Conservation (phyloP, 2,888 invertebrate species). For the Apoda limacodes region DNA sequence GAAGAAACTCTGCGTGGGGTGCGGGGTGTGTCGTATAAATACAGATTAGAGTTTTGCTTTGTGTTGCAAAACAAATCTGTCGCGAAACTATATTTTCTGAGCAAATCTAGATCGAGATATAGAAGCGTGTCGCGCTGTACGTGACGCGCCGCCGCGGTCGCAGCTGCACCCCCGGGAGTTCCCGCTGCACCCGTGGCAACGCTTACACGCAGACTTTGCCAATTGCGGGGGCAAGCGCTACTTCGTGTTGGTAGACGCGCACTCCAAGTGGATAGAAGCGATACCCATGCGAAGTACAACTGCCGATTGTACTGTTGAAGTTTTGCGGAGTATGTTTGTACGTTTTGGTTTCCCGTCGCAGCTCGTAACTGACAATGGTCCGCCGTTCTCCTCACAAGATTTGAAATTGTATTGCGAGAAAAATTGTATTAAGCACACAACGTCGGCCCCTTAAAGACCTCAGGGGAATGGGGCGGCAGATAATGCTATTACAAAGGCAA, state of each 20-base stretch:
- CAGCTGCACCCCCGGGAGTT: constrained; percentile 18
- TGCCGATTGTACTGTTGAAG: constrained; percentile 10
- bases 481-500: constrained; percentile 10
- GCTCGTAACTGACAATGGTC: constrained; percentile 21
- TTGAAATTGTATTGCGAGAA: constrained; percentile 14
- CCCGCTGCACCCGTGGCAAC: constrained; percentile 17
- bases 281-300: constrained; percentile 14
- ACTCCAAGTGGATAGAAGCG: constrained; percentile 22
- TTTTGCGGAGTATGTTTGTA: constrained; percentile 17
- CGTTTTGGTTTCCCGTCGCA: constrained; percentile 21
- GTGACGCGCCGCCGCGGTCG: constrained; percentile 19
- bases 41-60: too few relatives aligned
- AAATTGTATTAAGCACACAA: constrained; percentile 18
- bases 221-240: constrained; percentile 16
- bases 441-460: too few relatives aligned
- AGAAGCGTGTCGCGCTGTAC: constrained; percentile 18
- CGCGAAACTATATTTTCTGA: constrained; percentile 20
- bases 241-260: constrained; percentile 19
- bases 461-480: constrained; percentile 16
- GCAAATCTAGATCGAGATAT: constrained; percentile 18
- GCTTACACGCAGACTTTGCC: constrained; percentile 18
- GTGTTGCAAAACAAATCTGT: too few relatives aligned
- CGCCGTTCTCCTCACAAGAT: constrained; percentile 20
- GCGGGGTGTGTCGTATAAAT: too few relatives aligned
- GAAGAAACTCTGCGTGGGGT: too few relatives aligned